A percentile compares a stretch with the other conserved stretches of the same genome.
Evolutionary conservation across 2,797 vertebrate genomes (phyloP).

Genomic region (Characodon lateralis): DNA sequence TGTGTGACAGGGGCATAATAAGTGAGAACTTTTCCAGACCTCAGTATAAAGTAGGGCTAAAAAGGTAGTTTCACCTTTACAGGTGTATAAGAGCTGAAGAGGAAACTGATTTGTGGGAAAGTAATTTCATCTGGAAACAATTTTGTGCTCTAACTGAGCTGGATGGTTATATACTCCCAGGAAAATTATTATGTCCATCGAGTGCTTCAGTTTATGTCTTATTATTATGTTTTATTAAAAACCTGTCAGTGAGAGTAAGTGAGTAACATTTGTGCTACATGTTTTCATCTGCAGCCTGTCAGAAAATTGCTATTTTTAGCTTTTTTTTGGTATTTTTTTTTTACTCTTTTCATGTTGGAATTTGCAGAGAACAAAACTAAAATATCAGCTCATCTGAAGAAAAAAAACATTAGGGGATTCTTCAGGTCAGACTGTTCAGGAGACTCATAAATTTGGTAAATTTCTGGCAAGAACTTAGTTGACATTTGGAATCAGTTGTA

Average conservation of each 20-base stretch:
- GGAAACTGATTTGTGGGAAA: conserved; percentile 10
- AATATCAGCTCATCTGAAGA: conserved; percentile 20
- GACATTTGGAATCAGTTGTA: conserved; percentile 7
- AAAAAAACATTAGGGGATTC: conserved; percentile 11
- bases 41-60: conserved; percentile 2
- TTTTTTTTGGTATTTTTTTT: conserved; percentile 18
- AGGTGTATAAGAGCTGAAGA: conserved; percentile 12
- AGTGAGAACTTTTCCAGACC: conserved; percentile 9
- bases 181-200: neutral
- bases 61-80: neutral
- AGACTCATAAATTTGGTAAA: conserved; percentile 29
- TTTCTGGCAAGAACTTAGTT: conserved; percentile 5
- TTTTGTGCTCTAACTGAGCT: conserved; percentile 17
- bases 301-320: neutral
- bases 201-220: conserved; percentile 16
- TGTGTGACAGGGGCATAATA: neutral
- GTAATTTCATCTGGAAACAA: neutral
- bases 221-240: conserved; percentile 2
- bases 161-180: conserved; percentile 6
- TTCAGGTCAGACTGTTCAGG: conserved; percentile 17
- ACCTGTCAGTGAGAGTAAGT: conserved; percentile 9
- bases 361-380: conserved; percentile 18
- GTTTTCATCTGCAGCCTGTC: conserved; percentile 5
- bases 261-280: conserved; percentile 3
- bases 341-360: conserved; percentile 12